Percentiles rank a stretch among this genome's conserved stretches.
phyloP scores from a whole-genome alignment of 1,140 invertebrate genomes.

The Pomacea maculata region DNA sequence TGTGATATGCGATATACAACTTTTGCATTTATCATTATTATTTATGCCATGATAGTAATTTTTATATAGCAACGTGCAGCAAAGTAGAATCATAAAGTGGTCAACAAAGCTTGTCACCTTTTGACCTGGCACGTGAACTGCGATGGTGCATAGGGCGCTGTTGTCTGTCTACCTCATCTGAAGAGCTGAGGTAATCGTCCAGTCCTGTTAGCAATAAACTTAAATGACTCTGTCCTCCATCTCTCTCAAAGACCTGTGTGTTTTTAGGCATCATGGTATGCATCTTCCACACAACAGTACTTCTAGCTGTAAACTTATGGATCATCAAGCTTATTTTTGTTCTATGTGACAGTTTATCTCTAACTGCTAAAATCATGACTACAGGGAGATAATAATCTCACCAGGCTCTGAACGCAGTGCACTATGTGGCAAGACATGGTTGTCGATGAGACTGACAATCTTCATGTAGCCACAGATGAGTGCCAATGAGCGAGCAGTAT shows the following conservation, averaged over 20 bases:
- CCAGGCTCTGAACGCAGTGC: slow-evolving; percentile 53
- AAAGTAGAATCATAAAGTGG: too few relatives aligned
- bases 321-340: too few relatives aligned
- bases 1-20: too few relatives aligned
- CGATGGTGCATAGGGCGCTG: slow-evolving; percentile 32
- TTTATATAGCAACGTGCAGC: too few relatives aligned
- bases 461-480: slow-evolving; percentile 61
- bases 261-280: too few relatives aligned
- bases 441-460: slow-evolving; percentile 62
- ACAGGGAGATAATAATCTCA: slow-evolving; percentile 21
- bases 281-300: too few relatives aligned
- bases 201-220: slow-evolving; percentile 33
- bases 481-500: slow-evolving; percentile 60
- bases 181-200: slow-evolving; percentile 53
- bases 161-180: slow-evolving; percentile 46
- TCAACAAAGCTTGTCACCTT: slow-evolving; percentile 16
- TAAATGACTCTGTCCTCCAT: too few relatives aligned
- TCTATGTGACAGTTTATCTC: too few relatives aligned
- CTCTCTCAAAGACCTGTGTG: too few relatives aligned
- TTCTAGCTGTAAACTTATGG: too few relatives aligned
- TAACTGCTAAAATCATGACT: neutral
- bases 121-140: slow-evolving; percentile 29
- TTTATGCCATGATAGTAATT: too few relatives aligned
- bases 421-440: slow-evolving; percentile 47
- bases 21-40: too few relatives aligned